Conservation (phyloP, 2,113 vertebrate genomes). For the Hyla sarda region DNA sequence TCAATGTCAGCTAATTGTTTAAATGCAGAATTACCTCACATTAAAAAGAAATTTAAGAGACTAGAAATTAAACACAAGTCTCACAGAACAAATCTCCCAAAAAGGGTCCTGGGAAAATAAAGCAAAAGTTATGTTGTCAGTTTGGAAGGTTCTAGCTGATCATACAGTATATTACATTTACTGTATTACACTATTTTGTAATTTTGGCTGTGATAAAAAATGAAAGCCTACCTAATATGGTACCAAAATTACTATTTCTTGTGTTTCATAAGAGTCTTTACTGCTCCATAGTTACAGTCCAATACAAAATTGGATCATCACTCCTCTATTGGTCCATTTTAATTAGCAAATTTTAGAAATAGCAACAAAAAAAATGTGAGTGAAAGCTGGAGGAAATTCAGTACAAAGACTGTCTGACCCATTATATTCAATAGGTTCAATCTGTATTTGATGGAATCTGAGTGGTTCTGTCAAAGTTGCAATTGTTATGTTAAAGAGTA, state of each 20-base stretch:
- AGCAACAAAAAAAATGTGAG: no score
- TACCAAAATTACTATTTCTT: not conserved
- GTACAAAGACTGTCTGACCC: no score
- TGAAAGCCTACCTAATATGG: not conserved
- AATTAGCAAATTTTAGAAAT: no score
- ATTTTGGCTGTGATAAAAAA: not conserved
- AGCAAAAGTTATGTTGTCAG: not conserved
- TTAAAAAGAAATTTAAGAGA: not conserved
- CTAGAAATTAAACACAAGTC: not conserved
- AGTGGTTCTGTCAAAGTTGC: no score
- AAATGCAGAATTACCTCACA: slow-evolving; percentile 15
- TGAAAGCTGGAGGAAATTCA: no score
- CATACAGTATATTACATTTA: not conserved
- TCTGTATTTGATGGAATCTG: no score
- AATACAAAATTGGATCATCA: not conserved
- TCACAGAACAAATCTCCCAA: not conserved
- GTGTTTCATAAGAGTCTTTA: not conserved
- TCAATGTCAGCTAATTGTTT: slow-evolving; percentile 13
- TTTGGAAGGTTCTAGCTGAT: not conserved
- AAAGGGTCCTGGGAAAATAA: not conserved
- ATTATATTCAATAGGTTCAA: no score
- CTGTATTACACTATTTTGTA: not conserved
- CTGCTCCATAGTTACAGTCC: not conserved
- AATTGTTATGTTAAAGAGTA: no score
- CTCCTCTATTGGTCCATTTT: no score